Evolutionary conservation across 64 coral and sea anemone genomes (phyloP).

Genomic region (Pocillopora verrucosa): DNA sequence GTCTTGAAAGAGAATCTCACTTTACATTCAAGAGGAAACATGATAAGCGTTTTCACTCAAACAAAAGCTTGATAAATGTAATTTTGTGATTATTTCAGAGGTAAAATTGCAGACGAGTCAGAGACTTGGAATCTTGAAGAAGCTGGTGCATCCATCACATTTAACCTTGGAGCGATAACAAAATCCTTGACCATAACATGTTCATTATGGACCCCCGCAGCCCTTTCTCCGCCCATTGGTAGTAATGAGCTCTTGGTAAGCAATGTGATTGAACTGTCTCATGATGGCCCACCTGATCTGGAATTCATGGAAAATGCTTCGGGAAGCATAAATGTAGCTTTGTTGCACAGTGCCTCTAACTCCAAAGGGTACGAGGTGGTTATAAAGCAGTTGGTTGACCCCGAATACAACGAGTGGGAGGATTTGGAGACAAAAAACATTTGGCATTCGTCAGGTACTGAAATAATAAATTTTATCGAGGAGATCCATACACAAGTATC

Average conservation of each 20-base stretch:
- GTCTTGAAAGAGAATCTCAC: too few relatives aligned
- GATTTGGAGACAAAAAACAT: neutral
- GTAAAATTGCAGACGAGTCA: neutral
- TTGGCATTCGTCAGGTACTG: too few relatives aligned
- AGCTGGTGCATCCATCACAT: neutral
- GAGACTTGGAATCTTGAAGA: neutral
- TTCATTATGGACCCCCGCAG: neutral
- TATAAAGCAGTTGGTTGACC: neutral
- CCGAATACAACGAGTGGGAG: neutral
- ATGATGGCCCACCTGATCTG: neutral
- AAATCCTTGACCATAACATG: neutral
- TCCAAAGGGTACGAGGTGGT: slow-evolving; percentile 11
- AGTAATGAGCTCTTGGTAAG: slow-evolving; percentile 1
- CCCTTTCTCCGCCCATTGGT: neutral
- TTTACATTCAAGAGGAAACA: too few relatives aligned
- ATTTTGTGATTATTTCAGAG: neutral
- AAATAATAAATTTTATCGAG: too few relatives aligned
- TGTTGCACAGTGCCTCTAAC: slow-evolving; percentile 5
- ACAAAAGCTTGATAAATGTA: too few relatives aligned
- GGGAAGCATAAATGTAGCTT: neutral
- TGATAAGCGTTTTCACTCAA: too few relatives aligned
- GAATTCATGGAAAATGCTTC: neutral
- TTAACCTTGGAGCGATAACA: neutral
- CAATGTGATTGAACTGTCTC: neutral
- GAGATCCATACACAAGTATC: too few relatives aligned